phyloP scores from a whole-genome alignment of 2,797 vertebrate genomes.

The Karalla daura region DNA sequence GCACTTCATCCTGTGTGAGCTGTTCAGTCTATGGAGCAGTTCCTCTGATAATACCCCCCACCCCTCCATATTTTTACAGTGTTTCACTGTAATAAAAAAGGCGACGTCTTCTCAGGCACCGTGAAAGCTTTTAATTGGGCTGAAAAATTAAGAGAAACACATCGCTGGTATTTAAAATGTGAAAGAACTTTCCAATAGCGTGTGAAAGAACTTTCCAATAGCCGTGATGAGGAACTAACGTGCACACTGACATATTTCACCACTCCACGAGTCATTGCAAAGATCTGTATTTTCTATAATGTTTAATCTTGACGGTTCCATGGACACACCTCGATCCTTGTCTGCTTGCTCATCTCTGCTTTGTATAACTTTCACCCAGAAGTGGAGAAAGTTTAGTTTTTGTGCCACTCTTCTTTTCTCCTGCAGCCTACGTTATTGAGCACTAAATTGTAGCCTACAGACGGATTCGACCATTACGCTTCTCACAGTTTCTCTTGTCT shows the following conservation, averaged over 20 bases:
- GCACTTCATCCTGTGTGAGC: conserved; percentile 18
- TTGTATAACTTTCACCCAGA: not conserved
- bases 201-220: not conserved
- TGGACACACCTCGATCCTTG: not conserved
- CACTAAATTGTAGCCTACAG: not conserved
- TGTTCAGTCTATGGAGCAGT: not conserved
- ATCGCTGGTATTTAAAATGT: not conserved
- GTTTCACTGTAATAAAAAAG: not conserved
- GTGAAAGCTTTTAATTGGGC: not conserved
- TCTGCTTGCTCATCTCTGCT: not conserved
- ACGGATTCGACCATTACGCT: not conserved
- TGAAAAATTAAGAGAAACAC: conserved; percentile 1
- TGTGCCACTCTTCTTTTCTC: not conserved
- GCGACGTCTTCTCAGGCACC: not conserved
- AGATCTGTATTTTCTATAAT: not conserved
- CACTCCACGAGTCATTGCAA: not conserved
- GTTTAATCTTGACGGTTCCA: not conserved
- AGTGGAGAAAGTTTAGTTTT: not conserved
- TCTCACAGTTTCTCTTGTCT: not conserved
- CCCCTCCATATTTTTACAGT: not conserved
- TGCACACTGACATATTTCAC: not conserved
- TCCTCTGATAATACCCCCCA: not conserved
- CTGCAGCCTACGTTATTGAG: not conserved
- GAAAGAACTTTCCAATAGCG: not conserved
- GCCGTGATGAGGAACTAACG: not conserved